These are phyloP conservation scores for Paralichthys olivaceus DNA, from an alignment of 2,113 vertebrate species.

Conservation along the genomic window DNA sequence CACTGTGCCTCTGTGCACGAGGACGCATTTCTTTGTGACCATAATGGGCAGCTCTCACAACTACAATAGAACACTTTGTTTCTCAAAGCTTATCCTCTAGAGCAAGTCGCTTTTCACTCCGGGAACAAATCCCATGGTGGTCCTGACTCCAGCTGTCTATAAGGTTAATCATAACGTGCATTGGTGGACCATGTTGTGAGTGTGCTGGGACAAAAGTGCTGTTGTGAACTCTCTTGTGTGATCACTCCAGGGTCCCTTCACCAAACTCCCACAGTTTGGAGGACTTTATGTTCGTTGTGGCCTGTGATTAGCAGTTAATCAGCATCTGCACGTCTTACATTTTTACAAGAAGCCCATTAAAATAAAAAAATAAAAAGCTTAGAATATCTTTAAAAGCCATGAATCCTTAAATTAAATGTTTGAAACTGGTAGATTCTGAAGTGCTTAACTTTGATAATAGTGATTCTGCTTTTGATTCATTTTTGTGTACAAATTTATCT, in stretches of 20 bases:
- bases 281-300: not conserved
- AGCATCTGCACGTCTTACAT: not conserved
- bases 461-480: not conserved
- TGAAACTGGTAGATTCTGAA: too few relatives aligned
- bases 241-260: not conserved
- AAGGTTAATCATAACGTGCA: not conserved
- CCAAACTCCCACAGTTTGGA: not conserved
- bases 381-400: too few relatives aligned
- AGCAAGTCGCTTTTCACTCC: not conserved
- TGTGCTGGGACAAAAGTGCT: not conserved
- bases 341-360: not conserved
- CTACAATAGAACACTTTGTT: slow-evolving; percentile 41
- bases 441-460: too few relatives aligned
- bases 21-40: slow-evolving; percentile 14
- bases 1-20: slow-evolving; percentile 18
- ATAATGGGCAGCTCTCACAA: slow-evolving; percentile 1
- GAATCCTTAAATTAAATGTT: too few relatives aligned
- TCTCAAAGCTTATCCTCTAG: not conserved
- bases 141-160: slow-evolving; percentile 5
- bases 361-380: not conserved
- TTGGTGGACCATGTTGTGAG: not conserved
- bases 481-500: not conserved
- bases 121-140: slow-evolving; percentile 23
- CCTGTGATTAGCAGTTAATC: not conserved
- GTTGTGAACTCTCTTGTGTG: not conserved